These are phyloP conservation scores for Drosophila sp. DNA, from an alignment of 1,140 invertebrate genomes.

Conservation along the genomic window DNA sequence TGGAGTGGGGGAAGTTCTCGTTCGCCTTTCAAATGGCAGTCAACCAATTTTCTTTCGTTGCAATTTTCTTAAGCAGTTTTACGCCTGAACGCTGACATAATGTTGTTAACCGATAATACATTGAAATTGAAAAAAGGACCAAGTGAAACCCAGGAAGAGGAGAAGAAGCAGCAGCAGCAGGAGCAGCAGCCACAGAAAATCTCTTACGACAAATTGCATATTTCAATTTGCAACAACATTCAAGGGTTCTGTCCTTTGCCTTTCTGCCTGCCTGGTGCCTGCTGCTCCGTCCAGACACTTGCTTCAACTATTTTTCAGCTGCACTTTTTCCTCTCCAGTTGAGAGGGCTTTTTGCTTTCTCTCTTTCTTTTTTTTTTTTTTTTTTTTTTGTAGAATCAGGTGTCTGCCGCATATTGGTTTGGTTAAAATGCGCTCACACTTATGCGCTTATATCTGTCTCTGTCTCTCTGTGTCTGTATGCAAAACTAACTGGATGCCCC, in stretches of 20 bases:
- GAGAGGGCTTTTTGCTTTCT: not conserved
- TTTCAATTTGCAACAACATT: slow-evolving; percentile 80
- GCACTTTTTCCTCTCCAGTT: slow-evolving; percentile 12
- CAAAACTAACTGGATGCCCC: slow-evolving; percentile 29
- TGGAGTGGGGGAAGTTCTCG: no score
- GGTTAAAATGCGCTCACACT: slow-evolving; percentile 67
- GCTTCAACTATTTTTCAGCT: slow-evolving; percentile 14
- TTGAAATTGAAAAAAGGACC: slow-evolving; percentile 74
- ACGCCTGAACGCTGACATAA: slow-evolving; percentile 81
- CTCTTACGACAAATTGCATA: slow-evolving; percentile 79
- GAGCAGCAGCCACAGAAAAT: slow-evolving; percentile 67
- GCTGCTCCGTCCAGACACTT: slow-evolving; percentile 41
- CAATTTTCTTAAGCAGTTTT: slow-evolving; percentile 82
- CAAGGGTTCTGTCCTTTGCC: slow-evolving; percentile 21
- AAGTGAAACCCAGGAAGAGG: slow-evolving; percentile 18
- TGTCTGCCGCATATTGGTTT: slow-evolving; percentile 77
- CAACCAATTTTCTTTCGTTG: slow-evolving; percentile 47
- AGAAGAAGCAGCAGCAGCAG: slow-evolving; percentile 17
- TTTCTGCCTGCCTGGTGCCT: not conserved
- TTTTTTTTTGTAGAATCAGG: slow-evolving; percentile 54
- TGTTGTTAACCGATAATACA: slow-evolving; percentile 82
- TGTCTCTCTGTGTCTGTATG: slow-evolving; percentile 31
- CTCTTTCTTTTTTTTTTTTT: not conserved
- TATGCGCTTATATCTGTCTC: slow-evolving; percentile 1
- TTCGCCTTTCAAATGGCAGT: slow-evolving; percentile 37